Percentiles rank a stretch among this genome's conserved stretches.
Conservation (phyloP, 2,888 invertebrate species). For the Cephus nigrinus region DNA sequence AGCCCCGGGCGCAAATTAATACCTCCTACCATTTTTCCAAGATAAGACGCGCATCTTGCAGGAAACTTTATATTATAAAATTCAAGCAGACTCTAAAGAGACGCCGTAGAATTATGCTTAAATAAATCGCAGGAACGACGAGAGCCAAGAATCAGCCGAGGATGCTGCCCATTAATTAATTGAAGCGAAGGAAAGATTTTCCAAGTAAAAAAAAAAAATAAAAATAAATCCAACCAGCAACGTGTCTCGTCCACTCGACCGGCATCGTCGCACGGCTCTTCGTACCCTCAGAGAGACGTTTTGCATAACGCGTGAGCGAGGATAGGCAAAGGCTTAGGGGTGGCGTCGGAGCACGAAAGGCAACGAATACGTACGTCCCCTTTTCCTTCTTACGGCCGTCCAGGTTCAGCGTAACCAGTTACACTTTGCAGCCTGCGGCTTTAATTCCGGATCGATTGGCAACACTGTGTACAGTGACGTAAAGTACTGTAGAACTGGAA, state of each 20-base stretch:
- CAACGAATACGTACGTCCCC: neutral
- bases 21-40: neutral
- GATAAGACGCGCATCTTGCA: neutral
- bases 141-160: neutral
- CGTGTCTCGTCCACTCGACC: neutral
- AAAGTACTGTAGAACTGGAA: neutral
- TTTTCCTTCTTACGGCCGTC: too few species aligned
- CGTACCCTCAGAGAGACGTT: neutral
- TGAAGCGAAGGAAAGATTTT: neutral
- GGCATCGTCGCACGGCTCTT: neutral
- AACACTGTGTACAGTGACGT: neutral
- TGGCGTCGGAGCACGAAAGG: neutral
- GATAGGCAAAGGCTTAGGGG: neutral
- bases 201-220: neutral
- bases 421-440: neutral
- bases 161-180: neutral
- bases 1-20: neutral
- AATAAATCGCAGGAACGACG: neutral
- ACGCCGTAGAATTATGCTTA: neutral
- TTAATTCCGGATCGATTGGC: neutral
- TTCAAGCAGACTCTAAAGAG: neutral
- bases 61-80: neutral
- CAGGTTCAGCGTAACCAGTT: neutral
- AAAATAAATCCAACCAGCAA: neutral
- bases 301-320: neutral